Percentiles rank a stretch among this genome's conserved stretches.
Conservation (phyloP, 2,113 vertebrate genomes). For the Coptodon rendalli region DNA sequence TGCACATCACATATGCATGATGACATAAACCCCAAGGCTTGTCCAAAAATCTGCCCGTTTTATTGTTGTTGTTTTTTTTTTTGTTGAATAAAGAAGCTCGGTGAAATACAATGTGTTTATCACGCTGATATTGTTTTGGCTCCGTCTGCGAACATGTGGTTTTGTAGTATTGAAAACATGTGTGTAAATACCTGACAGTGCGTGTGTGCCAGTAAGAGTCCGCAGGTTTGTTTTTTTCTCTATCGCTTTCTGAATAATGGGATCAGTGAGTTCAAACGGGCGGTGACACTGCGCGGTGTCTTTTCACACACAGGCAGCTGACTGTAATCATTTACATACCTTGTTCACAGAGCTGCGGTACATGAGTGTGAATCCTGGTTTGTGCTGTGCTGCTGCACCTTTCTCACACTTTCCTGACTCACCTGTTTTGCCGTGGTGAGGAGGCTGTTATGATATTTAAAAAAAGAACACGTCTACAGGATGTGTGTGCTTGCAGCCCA, state of each 20-base stretch:
- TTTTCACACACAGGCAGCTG: background rate
- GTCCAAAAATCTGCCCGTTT: slow-evolving; percentile 41
- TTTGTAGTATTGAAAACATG: background rate
- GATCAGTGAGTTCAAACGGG: background rate
- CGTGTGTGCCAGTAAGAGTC: background rate
- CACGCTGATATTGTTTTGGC: slow-evolving; percentile 9
- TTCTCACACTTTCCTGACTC: background rate
- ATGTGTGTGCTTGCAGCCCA: background rate
- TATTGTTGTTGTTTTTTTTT: background rate
- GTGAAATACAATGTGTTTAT: slow-evolving; percentile 21
- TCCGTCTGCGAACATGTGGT: background rate
- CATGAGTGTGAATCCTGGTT: background rate
- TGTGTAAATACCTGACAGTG: background rate
- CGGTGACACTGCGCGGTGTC: background rate
- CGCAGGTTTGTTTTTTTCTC: background rate
- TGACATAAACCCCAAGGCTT: slow-evolving; percentile 52
- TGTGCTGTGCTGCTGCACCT: background rate
- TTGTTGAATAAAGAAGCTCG: slow-evolving; percentile 6
- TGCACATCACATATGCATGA: slow-evolving; percentile 52
- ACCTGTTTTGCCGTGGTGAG: background rate
- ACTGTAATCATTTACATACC: background rate
- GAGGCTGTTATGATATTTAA: background rate
- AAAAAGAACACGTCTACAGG: background rate
- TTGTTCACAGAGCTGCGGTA: background rate
- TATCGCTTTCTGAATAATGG: slow-evolving; percentile 18